Base-by-base conservation (phyloP, 2,797 vertebrate genomes). In the Chelon labrosus region DNA sequence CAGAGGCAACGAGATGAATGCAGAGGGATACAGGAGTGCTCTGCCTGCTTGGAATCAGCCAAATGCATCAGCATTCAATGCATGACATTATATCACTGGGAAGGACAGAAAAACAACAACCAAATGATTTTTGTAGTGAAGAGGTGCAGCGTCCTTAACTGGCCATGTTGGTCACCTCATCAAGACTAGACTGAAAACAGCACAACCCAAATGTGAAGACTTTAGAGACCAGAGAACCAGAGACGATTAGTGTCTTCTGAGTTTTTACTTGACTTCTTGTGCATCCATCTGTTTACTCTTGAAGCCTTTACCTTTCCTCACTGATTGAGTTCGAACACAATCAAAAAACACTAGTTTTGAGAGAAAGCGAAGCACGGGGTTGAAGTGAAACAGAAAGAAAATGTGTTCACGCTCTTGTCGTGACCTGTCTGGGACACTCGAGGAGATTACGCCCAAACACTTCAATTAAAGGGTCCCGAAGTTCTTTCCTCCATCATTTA, bases 351-450 rank as follows among this genome's bases (percentile, higher is more conserved):
- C 22, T 20, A 73, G 14, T 25, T 68, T 47, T 57, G 44, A 66
- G 56, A 58, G 65, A 65, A 78, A 71, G 64, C 63, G 49, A 62
- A 37, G 63, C 49, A 46, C 71, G 70, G 69, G 53, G 51, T 55
- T 47, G 20, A 6, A 5, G 38, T 58, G 17, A 41, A 57, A 61
- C 6, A 50, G 27, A 59, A 16, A 53, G 57, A 62, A 76, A 76
- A 72, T 51, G 54, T 64, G 55, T 46, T 68, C n/a, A 12, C 13
- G 12, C 22, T 42, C 39, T 44, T 37, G 38, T 35, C 68, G 55
- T 57, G 17, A 19, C 57, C 37, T 58, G 27, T 47, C 35, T 53
- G 39, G 13, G 42, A 64, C 41, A 51, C 25, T 49, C 22, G 14
- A 69, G 44, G 41, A 70, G 50, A 10, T 22, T 27, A 19, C 9